phyloP scores from a whole-genome alignment of 2,797 vertebrate species.

The Halcyon chelicuti region DNA sequence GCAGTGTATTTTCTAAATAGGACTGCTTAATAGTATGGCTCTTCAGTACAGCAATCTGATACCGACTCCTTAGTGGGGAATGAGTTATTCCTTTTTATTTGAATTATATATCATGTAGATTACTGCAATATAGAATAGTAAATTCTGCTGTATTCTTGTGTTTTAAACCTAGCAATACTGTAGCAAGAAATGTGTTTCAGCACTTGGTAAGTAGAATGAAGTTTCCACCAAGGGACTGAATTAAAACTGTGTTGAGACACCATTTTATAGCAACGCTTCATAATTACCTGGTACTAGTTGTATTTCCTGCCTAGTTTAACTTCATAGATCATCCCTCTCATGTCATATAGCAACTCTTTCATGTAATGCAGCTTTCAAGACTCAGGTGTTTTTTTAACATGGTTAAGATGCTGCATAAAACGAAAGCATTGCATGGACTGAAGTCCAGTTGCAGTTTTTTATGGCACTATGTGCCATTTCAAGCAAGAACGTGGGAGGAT shows the following conservation, averaged over 20 bases:
- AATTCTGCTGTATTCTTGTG: background rate
- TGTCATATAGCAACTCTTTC: background rate
- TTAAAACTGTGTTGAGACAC: background rate
- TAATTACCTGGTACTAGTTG: background rate
- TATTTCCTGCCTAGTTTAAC: background rate
- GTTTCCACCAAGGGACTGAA: background rate
- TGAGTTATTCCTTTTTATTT: background rate
- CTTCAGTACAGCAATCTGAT: background rate
- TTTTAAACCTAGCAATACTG: background rate
- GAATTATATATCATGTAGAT: conserved; percentile 15
- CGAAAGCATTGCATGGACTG: background rate
- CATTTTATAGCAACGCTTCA: background rate
- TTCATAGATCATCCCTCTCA: background rate
- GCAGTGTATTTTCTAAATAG: conserved; percentile 23
- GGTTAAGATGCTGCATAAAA: background rate
- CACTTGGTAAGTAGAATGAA: background rate
- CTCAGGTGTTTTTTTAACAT: background rate
- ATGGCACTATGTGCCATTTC: fast-evolving
- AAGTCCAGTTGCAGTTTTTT: background rate
- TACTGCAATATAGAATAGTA: background rate
- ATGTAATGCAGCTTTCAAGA: background rate
- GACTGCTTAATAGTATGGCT: background rate
- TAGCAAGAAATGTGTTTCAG: background rate
- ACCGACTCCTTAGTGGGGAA: background rate
- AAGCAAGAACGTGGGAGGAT: fast-evolving